Conservation (phyloP, 2,113 vertebrate genomes). For the Tetrax tetrax region DNA sequence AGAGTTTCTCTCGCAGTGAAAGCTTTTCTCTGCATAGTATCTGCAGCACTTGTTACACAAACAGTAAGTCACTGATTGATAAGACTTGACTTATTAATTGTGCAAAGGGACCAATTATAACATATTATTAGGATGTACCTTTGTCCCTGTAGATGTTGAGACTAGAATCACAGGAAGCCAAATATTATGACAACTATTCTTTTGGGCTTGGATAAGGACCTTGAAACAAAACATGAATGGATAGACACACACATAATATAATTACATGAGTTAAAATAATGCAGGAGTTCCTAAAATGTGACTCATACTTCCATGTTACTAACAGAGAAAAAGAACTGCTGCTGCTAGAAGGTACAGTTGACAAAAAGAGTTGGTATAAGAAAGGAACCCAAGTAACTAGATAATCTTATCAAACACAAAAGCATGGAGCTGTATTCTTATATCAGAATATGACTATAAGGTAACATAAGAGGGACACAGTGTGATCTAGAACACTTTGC, state of each 20-base stretch:
- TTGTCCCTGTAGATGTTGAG: constrained; percentile 17
- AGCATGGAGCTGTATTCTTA: not conserved
- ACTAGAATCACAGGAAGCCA: constrained; percentile 23
- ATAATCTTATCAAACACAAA: not conserved
- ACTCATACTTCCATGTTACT: not conserved
- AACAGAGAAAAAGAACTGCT: not conserved
- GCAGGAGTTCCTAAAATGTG: not conserved
- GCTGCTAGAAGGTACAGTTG: not conserved
- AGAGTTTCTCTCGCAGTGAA: not conserved
- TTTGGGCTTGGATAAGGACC: constrained; percentile 20
- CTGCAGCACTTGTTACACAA: constrained; percentile 10
- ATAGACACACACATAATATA: not conserved
- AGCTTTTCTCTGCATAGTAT: not conserved
- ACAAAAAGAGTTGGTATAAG: not conserved
- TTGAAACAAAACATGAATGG: constrained; percentile 48
- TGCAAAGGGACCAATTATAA: constrained; percentile 51
- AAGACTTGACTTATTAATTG: constrained; percentile 51
- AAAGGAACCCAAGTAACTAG: not conserved
- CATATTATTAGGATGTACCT: constrained; percentile 25
- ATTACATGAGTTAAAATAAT: constrained; percentile 20
- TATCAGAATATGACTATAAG: not conserved
- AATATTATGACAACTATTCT: constrained; percentile 54
- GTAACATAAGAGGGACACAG: not conserved
- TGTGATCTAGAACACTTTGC: not conserved
- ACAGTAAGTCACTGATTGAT: constrained; percentile 43